These are phyloP conservation scores for Zophobas morio DNA, from an alignment of 1,140 invertebrate species.

Conservation along the genomic window DNA sequence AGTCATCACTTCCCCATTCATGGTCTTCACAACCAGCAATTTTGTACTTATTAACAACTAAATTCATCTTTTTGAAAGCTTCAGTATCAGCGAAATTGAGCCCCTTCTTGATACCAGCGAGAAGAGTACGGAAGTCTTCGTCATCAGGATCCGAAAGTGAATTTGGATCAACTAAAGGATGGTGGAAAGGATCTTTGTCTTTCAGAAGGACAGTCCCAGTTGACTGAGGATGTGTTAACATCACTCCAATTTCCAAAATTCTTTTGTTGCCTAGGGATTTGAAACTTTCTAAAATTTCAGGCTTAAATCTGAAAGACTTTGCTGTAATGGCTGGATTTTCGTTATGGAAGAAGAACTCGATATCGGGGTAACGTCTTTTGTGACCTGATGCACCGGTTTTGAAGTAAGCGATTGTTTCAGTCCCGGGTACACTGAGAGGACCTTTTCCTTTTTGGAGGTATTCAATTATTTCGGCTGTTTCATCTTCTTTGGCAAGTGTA, in stretches of 20 bases:
- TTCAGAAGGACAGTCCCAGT: constrained; percentile 73
- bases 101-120: constrained; percentile 54
- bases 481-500: constrained; percentile 19
- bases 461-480: constrained; percentile 55
- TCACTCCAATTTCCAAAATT: constrained; percentile 69
- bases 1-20: constrained; percentile 49
- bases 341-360: constrained; percentile 66
- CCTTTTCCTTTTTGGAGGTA: constrained; percentile 68
- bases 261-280: constrained; percentile 28
- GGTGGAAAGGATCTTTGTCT: constrained; percentile 73
- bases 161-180: constrained; percentile 78
- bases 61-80: constrained; percentile 53
- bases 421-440: constrained; percentile 66
- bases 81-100: constrained; percentile 53
- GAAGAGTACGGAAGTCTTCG: constrained; percentile 63
- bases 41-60: constrained; percentile 46
- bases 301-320: constrained; percentile 37
- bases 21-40: constrained; percentile 53
- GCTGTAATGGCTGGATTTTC: constrained; percentile 12
- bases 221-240: constrained; percentile 82
- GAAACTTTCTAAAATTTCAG: constrained; percentile 48
- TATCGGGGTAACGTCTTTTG: constrained; percentile 70
- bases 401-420: constrained; percentile 67
- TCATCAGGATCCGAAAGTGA: constrained; percentile 72
- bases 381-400: constrained; percentile 64